A percentile compares a stretch with the other conserved stretches of the same genome.
These are phyloP conservation scores for Opisthograptis luteolata DNA, from an alignment of 2,888 invertebrate genomes.

Conservation along the genomic window DNA sequence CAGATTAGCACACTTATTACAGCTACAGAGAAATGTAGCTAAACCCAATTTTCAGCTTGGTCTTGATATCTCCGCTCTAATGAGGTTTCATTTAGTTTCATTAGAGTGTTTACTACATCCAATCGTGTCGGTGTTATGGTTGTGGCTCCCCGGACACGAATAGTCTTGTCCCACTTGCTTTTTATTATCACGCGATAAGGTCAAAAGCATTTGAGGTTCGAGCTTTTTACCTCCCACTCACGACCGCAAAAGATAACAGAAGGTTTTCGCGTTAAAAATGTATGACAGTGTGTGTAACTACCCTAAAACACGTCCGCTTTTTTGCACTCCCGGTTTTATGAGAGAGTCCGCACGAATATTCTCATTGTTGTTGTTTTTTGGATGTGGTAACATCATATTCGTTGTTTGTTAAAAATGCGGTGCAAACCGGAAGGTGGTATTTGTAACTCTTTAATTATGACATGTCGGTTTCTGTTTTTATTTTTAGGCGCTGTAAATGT, in stretches of 20 bases:
- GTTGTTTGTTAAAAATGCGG: constrained; percentile 15
- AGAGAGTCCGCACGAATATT: constrained; percentile 26
- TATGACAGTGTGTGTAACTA: constrained; percentile 19
- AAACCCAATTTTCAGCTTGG: too few species aligned
- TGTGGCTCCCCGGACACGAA: too few species aligned
- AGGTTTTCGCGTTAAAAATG: constrained; percentile 27
- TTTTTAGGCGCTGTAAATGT: constrained; percentile 1
- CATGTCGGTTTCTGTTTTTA: constrained; percentile 1
- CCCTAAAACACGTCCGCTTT: constrained; percentile 23
- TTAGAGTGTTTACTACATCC: too few species aligned
- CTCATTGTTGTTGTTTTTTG: constrained; percentile 27
- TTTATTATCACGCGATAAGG: constrained; percentile 3
- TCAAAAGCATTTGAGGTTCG: constrained; percentile 15
- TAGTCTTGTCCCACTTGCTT: too few species aligned
- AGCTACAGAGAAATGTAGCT: too few species aligned
- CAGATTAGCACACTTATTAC: too few species aligned
- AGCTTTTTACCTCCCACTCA: background rate
- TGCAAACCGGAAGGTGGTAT: constrained; percentile 11
- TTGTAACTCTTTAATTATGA: constrained; percentile 13
- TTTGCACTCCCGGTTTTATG: constrained; percentile 27
- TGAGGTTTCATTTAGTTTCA: too few species aligned
- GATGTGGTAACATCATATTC: constrained; percentile 10
- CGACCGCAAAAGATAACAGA: constrained; percentile 25
- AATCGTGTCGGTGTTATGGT: too few species aligned
- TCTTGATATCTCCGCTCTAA: too few species aligned